Conservation (phyloP, 2,888 invertebrate genomes). For the Dryocosmus kuriphilus region DNA sequence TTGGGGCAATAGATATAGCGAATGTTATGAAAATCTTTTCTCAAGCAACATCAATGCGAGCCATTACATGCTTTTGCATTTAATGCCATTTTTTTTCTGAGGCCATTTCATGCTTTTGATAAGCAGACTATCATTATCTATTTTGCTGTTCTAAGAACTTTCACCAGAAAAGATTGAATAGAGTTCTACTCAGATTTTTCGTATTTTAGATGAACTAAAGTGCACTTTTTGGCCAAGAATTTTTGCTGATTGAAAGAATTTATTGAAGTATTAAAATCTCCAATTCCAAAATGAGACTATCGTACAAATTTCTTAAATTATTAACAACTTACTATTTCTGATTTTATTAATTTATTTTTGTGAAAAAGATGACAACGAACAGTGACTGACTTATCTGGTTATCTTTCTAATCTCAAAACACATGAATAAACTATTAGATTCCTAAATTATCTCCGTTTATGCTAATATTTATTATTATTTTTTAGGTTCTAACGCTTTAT, state of each 20-base stretch:
- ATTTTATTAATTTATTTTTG: too few relatives aligned
- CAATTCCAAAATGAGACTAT: too few relatives aligned
- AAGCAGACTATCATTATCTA: constrained; percentile 4
- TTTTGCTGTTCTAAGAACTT: not conserved
- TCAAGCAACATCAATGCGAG: constrained; percentile 76
- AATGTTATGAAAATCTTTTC: constrained; percentile 53
- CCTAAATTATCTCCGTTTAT: too few relatives aligned
- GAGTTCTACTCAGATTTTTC: not conserved
- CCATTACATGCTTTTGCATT: constrained; percentile 66
- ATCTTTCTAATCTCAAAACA: not conserved
- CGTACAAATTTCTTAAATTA: too few relatives aligned
- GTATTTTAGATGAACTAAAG: too few relatives aligned
- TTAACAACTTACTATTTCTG: too few relatives aligned
- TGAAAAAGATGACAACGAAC: too few relatives aligned
- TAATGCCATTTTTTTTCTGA: constrained; percentile 13
- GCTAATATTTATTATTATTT: too few relatives aligned
- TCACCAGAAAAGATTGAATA: not conserved
- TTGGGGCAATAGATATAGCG: not conserved
- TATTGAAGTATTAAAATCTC: too few relatives aligned
- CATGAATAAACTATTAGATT: not conserved
- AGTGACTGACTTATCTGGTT: not conserved
- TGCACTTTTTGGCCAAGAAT: too few relatives aligned
- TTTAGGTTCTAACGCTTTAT: too few relatives aligned
- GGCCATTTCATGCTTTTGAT: constrained; percentile 12
- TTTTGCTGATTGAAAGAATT: too few relatives aligned